These are phyloP conservation scores for Drosophila atroscutellata DNA, from an alignment of 2,888 invertebrate species.

Conservation along the genomic window DNA sequence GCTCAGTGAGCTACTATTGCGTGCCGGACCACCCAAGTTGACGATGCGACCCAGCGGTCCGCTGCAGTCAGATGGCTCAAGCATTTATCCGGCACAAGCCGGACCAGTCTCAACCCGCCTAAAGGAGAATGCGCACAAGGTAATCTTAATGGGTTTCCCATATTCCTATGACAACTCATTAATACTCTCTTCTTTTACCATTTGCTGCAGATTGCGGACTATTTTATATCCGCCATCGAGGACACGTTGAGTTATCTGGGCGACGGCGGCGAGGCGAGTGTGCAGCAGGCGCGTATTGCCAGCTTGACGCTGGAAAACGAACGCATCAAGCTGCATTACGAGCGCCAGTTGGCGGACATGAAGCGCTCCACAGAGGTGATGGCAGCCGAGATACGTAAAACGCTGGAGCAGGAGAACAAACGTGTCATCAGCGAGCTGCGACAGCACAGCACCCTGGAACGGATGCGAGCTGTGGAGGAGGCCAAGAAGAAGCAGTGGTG, in stretches of 20 bases:
- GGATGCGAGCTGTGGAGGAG: constrained; percentile 89
- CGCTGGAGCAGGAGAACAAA: constrained; percentile 89
- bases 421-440: constrained; percentile 88
- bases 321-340: constrained; percentile 89
- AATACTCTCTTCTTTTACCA: background rate
- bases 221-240: constrained; percentile 89
- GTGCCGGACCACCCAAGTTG: constrained; percentile 85
- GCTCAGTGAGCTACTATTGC: constrained; percentile 80
- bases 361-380: constrained; percentile 88
- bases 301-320: constrained; percentile 89
- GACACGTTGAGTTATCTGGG: constrained; percentile 89
- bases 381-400: constrained; percentile 89
- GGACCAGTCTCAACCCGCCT: constrained; percentile 87
- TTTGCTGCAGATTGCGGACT: constrained; percentile 87
- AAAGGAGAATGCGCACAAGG: constrained; percentile 88
- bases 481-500: constrained; percentile 97
- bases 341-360: constrained; percentile 90
- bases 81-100: constrained; percentile 86
- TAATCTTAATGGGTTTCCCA: constrained; percentile 62
- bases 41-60: constrained; percentile 85
- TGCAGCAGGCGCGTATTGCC: constrained; percentile 87
- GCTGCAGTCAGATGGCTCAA: constrained; percentile 83
- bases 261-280: constrained; percentile 85
- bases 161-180: background rate
- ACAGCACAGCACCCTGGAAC: constrained; percentile 89